These are phyloP conservation scores for Tipula vernalis DNA, from an alignment of 2,888 invertebrate genomes.

Conservation along the genomic window DNA sequence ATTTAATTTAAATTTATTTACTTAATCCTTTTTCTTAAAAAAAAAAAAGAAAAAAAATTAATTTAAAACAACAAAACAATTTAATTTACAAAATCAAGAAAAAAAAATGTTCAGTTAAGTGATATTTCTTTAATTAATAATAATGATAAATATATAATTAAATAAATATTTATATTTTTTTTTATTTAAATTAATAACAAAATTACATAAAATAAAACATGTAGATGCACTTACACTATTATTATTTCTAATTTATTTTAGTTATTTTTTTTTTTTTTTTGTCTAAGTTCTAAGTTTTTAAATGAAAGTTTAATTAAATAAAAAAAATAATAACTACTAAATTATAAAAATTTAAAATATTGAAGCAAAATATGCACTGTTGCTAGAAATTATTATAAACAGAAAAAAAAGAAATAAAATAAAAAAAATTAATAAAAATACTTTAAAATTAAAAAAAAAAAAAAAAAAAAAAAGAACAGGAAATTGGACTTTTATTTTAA, in stretches of 20 bases:
- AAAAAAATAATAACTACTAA: not conserved
- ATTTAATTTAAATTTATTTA: not conserved
- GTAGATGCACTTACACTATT: not conserved
- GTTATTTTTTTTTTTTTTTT: not conserved
- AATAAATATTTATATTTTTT: not conserved
- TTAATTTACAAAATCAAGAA: not conserved
- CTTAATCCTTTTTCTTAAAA: not conserved
- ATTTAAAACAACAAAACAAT: too few species aligned
- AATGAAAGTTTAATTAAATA: not conserved
- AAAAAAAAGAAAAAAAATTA: not conserved
- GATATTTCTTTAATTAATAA: too few species aligned
- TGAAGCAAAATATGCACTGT: constrained; percentile 6
- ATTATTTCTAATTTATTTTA: not conserved
- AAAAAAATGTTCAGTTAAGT: not conserved
- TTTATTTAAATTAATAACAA: not conserved
- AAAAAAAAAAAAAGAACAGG: not conserved
- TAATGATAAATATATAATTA: not conserved
- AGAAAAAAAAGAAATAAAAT: not conserved
- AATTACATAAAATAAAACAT: not conserved
- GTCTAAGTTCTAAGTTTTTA: not conserved
- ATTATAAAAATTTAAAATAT: constrained; percentile 5
- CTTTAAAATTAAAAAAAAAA: not conserved
- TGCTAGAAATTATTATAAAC: constrained; percentile 6
- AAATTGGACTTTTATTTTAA: not conserved
- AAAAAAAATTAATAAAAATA: constrained; percentile 7